These are phyloP conservation scores for Galendromus occidentalis DNA, from an alignment of 1,140 invertebrate genomes.

Conservation along the genomic window DNA sequence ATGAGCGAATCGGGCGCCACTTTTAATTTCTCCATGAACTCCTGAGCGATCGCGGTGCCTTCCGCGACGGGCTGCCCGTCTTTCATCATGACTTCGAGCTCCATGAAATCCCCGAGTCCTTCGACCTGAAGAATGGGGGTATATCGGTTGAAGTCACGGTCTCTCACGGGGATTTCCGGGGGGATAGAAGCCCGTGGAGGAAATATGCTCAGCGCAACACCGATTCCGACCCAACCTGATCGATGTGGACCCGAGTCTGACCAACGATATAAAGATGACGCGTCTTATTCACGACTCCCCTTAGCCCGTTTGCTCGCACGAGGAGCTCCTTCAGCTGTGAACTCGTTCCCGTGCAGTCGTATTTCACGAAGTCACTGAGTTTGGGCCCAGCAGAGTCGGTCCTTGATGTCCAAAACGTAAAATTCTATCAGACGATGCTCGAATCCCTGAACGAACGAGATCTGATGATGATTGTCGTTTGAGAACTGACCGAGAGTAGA, in stretches of 20 bases:
- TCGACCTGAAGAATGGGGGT: too few species aligned
- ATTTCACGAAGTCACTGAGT: background rate
- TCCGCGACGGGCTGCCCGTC: conserved; percentile 43
- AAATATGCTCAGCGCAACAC: too few species aligned
- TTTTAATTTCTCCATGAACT: conserved; percentile 44
- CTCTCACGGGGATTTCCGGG: too few species aligned
- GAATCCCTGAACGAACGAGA: too few species aligned
- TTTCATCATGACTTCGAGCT: conserved; percentile 53
- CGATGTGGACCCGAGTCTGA: conserved; percentile 70
- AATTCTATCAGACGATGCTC: too few species aligned
- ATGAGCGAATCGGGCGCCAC: conserved; percentile 45
- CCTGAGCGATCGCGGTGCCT: conserved; percentile 47
- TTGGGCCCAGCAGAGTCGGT: background rate
- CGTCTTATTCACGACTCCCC: conserved; percentile 46
- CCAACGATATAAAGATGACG: conserved; percentile 52
- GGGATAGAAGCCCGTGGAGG: too few species aligned
- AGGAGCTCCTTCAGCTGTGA: conserved; percentile 22
- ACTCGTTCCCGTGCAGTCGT: background rate
- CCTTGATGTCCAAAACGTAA: too few species aligned
- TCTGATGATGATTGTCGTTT: too few species aligned
- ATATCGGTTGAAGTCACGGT: too few species aligned
- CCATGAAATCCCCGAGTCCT: conserved; percentile 60
- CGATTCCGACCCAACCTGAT: conserved; percentile 30
- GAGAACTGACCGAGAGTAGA: conserved; percentile 49
- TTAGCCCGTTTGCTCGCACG: conserved; percentile 36